Evolutionary conservation across 2,797 vertebrate species (phyloP).

Genomic region (Pelochelys cantorii): DNA sequence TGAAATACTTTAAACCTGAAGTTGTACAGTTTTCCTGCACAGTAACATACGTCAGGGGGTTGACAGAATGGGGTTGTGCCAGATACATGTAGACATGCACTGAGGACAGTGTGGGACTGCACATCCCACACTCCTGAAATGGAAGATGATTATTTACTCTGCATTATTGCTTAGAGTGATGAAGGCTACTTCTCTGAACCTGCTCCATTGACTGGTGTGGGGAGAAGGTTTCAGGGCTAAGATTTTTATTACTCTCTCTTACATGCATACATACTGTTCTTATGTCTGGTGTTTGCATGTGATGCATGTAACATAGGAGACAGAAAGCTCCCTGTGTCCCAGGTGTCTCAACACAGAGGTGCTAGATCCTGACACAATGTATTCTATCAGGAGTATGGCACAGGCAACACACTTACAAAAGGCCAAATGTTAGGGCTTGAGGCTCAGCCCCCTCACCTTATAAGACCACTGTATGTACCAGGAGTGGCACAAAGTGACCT

Average conservation of each 20-base stretch:
- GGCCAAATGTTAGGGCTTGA: no score
- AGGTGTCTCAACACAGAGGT: neutral
- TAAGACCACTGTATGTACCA: neutral
- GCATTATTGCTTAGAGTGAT: neutral
- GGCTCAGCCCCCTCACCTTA: neutral
- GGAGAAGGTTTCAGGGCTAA: neutral
- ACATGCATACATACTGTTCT: neutral
- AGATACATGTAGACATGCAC: neutral
- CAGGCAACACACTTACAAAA: neutral
- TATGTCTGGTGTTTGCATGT: neutral
- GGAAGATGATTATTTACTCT: neutral
- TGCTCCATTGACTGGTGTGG: neutral
- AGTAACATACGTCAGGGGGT: fast-evolving
- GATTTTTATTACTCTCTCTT: neutral
- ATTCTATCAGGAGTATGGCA: neutral
- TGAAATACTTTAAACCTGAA: fast-evolving
- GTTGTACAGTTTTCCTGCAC: neutral
- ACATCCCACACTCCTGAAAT: neutral
- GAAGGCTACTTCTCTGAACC: neutral
- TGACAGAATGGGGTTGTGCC: neutral
- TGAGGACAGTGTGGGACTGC: neutral
- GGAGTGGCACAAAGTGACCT: neutral
- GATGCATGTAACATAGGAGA: neutral
- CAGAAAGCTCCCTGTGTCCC: neutral
- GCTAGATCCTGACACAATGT: neutral